Evolutionary conservation across 2,797 vertebrate species (phyloP).

Genomic region (Trachops cirrhosus): DNA sequence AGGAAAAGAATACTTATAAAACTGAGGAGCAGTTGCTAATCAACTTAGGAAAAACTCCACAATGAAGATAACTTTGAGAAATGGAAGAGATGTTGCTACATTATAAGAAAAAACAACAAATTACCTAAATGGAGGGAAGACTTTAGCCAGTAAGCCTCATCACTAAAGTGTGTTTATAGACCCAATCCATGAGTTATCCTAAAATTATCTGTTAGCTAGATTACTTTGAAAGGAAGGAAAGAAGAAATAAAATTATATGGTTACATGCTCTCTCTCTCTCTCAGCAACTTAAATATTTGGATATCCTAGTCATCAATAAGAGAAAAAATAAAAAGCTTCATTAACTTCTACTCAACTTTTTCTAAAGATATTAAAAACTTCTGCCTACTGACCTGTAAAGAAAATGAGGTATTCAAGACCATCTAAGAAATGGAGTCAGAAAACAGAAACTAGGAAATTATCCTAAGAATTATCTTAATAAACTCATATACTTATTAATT

Average conservation of each 20-base stretch:
- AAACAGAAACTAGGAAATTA: slow-evolving; percentile 27
- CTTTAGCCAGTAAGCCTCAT: slow-evolving; percentile 5
- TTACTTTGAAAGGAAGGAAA: slow-evolving; percentile 32
- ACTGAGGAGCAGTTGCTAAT: neutral
- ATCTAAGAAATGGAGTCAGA: slow-evolving; percentile 15
- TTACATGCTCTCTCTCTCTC: neutral
- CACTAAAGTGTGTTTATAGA: neutral
- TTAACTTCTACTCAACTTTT: slow-evolving; percentile 19
- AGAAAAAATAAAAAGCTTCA: slow-evolving; percentile 12
- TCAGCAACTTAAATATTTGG: neutral
- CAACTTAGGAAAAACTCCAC: slow-evolving; percentile 5
- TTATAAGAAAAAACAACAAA: neutral
- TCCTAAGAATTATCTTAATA: neutral
- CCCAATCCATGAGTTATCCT: neutral
- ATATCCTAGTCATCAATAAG: neutral
- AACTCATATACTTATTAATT: slow-evolving; percentile 3
- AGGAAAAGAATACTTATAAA: slow-evolving; percentile 30
- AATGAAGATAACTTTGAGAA: neutral
- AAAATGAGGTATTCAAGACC: slow-evolving; percentile 22
- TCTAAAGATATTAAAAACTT: slow-evolving; percentile 10
- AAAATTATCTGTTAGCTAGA: neutral
- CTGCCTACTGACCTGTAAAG: neutral
- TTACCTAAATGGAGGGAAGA: neutral
- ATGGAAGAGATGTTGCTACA: neutral
- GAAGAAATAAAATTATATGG: neutral